phyloP scores from a whole-genome alignment of 2,113 vertebrate genomes.

The Crocuta crocuta region DNA sequence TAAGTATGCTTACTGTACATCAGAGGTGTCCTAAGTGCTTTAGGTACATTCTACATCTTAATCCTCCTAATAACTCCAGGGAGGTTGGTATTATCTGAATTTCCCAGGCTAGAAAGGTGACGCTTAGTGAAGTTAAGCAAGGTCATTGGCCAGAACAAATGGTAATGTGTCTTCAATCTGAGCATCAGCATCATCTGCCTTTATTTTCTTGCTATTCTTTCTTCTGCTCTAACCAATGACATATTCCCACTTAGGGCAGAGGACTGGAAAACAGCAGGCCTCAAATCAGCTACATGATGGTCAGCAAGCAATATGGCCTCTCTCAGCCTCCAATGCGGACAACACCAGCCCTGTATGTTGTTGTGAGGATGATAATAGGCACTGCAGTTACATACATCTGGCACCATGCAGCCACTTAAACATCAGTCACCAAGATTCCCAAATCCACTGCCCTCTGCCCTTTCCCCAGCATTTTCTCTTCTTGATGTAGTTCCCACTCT shows the following conservation, averaged over 20 bases:
- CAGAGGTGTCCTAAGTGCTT: neutral
- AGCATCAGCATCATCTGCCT: neutral
- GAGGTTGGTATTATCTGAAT: neutral
- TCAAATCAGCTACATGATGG: neutral
- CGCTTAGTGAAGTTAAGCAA: neutral
- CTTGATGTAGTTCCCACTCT: neutral
- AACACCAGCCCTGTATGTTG: neutral
- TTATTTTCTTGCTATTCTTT: too few species aligned
- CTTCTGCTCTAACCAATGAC: neutral
- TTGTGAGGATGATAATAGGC: neutral
- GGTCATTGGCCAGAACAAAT: neutral
- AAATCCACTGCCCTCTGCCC: neutral
- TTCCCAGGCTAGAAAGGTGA: conserved; percentile 9
- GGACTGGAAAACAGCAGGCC: neutral
- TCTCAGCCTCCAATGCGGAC: neutral
- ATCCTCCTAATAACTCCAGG: neutral
- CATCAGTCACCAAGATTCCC: neutral
- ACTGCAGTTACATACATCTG: neutral
- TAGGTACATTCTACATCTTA: neutral
- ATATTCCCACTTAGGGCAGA: neutral
- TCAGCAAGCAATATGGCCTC: neutral
- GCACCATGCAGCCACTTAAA: neutral
- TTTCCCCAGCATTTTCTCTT: neutral
- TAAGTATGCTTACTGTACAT: neutral
- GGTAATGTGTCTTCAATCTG: neutral